Evolutionary conservation across 1,140 invertebrate species (phyloP), one percentile per base, ranked within the genome.

Genomic region (Popillia japonica): DNA sequence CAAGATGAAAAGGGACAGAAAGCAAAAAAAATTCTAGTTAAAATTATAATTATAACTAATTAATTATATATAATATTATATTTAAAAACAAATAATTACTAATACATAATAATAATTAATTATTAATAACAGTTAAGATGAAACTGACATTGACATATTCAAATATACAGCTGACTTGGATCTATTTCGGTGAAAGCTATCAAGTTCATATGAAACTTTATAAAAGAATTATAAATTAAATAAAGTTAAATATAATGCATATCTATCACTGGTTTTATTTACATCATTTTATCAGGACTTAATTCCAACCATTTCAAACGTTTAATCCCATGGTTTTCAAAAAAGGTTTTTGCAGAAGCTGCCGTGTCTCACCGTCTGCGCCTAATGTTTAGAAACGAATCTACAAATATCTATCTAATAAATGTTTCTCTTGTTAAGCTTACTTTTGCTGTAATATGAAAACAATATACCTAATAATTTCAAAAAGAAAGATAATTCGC

Each of bases 181-280:
- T 85, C 85, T 84, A 85, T 85, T 86, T 85, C 72, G 81, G 83
- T 80, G 17, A 79, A 79, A 82, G 82, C 83, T 86, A 86, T 83
- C 82, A 82, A 86, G 82, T 86, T 86, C 85, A 86, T 86, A 86
- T 86, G 82, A 86, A 86, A 86, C 84, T 86, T 86, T 86, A 86
- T 86, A 86, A 86, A 86, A 86, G 84, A 85, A 86, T 85, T 86
- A 85, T 85, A 86, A 85, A 86, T 85, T 83, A 86, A 34, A 86
- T 86, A 86, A 86, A 86, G 85, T 86, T 86, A 84, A 86, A 84
- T 86, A 86, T 86, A 86, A 86, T 84, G 83, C 83, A 86, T 81
- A 80, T 81, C 76, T 72, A 77, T 14, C 72, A 41, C 23, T 76
- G 20, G 75, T 76, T 76, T 76, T 76, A 76, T 76, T 76, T 55